phyloP scores from a whole-genome alignment of 2,888 invertebrate species.

The Yponomeuta sedellus region DNA sequence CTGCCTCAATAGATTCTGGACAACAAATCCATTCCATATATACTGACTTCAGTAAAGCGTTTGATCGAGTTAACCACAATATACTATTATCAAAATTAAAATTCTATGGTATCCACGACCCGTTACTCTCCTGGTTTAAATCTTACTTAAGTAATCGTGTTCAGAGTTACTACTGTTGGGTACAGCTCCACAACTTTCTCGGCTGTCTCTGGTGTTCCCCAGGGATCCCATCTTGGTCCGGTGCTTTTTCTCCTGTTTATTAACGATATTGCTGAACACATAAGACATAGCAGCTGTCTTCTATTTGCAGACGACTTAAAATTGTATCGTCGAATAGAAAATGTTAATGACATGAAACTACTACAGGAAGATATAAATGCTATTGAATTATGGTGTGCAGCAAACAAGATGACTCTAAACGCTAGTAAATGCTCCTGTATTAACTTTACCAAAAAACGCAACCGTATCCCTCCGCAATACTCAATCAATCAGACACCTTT shows the following conservation, averaged over 20 bases:
- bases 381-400: background rate
- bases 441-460: background rate
- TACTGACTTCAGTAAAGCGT: slow-evolving; percentile 9
- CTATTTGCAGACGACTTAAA: slow-evolving; percentile 6
- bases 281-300: background rate
- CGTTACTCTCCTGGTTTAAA: background rate
- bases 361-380: slow-evolving; percentile 4
- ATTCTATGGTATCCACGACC: background rate
- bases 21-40: slow-evolving; percentile 6
- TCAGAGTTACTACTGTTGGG: background rate
- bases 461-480: background rate
- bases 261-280: background rate
- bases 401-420: background rate
- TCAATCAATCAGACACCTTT: slow-evolving; percentile 2
- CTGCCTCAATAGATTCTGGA: background rate
- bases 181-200: background rate
- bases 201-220: background rate
- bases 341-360: background rate
- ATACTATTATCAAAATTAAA: background rate
- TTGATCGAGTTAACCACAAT: slow-evolving; percentile 8
- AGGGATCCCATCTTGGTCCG: slow-evolving; percentile 7
- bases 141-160: background rate
- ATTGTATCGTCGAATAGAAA: background rate
- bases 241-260: background rate
- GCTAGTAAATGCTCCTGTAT: background rate